Conservation (phyloP, 1,140 invertebrate genomes). For the Octopus sinensis region DNA sequence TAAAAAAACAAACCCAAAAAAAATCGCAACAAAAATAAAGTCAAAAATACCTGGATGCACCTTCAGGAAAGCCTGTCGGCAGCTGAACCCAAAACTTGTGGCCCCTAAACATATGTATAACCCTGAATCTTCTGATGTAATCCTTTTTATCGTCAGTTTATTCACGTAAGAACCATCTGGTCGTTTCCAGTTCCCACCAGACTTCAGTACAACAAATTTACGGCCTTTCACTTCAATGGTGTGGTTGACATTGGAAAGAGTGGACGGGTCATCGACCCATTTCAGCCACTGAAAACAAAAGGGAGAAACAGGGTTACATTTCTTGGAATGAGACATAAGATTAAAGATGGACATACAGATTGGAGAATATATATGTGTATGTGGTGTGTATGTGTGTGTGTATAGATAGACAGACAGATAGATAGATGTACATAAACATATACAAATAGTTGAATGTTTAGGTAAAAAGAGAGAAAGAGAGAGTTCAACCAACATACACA, state of each 20-base stretch:
- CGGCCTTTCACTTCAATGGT: slow-evolving; percentile 44
- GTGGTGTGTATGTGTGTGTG: no score
- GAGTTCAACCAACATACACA: no score
- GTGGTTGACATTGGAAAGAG: slow-evolving; percentile 32
- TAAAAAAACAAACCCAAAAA: no score
- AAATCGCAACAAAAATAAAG: no score
- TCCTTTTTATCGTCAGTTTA: slow-evolving; percentile 50
- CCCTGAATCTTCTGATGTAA: slow-evolving; percentile 40
- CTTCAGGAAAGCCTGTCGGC: slow-evolving; percentile 46
- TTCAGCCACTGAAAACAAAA: slow-evolving; percentile 52
- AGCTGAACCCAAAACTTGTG: slow-evolving; percentile 51
- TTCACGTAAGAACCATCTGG: slow-evolving; percentile 49
- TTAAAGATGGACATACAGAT: no score
- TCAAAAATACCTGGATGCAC: slow-evolving; percentile 44
- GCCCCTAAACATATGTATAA: slow-evolving; percentile 56
- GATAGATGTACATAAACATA: no score
- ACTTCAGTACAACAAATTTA: slow-evolving; percentile 51
- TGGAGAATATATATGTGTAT: no score
- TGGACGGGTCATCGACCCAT: slow-evolving; percentile 39
- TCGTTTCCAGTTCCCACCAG: slow-evolving; percentile 40
- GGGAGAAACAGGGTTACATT: not conserved
- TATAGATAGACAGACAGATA: no score
- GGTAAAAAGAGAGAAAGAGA: no score
- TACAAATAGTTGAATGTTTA: no score
- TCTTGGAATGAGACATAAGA: no score